These are phyloP conservation scores for Tipula lateralis DNA, from an alignment of 2,888 invertebrate species.

Conservation along the genomic window DNA sequence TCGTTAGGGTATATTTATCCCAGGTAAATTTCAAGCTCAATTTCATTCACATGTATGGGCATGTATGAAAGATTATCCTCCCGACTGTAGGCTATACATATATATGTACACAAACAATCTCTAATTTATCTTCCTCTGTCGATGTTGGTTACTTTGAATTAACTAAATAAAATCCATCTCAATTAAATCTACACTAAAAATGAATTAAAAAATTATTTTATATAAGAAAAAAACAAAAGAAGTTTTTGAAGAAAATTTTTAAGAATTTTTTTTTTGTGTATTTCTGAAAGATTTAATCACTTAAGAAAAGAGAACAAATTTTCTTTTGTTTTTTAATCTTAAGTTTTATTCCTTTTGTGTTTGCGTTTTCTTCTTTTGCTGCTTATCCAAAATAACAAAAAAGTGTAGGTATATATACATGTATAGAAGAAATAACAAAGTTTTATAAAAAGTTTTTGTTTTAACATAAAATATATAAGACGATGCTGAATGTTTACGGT, in stretches of 20 bases:
- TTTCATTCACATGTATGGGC: no score
- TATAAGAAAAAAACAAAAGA: not conserved
- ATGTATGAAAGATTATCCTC: not conserved
- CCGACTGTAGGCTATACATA: not conserved
- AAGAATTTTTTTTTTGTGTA: not conserved
- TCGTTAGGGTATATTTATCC: no score
- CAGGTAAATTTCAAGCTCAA: no score
- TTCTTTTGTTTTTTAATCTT: not conserved
- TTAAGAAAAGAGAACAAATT: slow-evolving; percentile 24
- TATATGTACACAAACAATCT: not conserved
- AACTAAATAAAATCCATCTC: slow-evolving; percentile 19
- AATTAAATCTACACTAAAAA: slow-evolving; percentile 19
- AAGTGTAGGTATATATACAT: not conserved
- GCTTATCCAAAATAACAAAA: not conserved
- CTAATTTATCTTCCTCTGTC: not conserved
- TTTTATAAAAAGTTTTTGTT: not conserved
- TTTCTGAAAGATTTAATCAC: slow-evolving; percentile 19
- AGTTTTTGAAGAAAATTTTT: not conserved
- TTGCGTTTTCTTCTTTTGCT: not conserved
- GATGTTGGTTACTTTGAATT: slow-evolving; percentile 24
- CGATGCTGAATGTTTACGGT: not conserved
- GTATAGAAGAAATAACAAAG: not conserved
- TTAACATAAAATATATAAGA: slow-evolving; percentile 20
- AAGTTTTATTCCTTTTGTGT: not conserved
- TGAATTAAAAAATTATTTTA: not conserved